Base-by-base conservation (phyloP, 2,888 invertebrate species). In the Parapristionchus giblindavisi region DNA sequence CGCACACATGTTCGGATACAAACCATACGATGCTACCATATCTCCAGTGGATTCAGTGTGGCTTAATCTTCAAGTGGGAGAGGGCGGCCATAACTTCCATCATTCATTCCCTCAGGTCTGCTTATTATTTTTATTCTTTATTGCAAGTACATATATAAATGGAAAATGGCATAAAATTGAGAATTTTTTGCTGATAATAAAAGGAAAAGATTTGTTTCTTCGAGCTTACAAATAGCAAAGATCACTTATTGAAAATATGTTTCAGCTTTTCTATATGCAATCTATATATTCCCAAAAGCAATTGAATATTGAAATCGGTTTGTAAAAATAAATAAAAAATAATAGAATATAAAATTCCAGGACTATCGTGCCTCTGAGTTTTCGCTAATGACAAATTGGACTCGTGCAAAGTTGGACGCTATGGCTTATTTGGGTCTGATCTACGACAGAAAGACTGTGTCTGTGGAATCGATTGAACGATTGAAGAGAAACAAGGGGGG, bases 1-100 rank as follows among this genome's bases (percentile, higher is more conserved):
- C 21, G 96, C 96, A 0, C 96, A 96, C 89, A 92, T 81, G 48
- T 95, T 93, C 92, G 96, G 96, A n/a, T 92, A 92, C 83, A 92
- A 92, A 87, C 96, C 96, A 0, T 96, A 95, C 87, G 96, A 96
- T 89, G 93, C 93, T 87, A 80, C 75, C 17, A 82, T 87, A 32
- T 80, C 83, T 21, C 85, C 87, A 29, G 84, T 84, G 14, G 87
- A 87, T 66, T 83, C 81, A 27, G 75, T 86, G 29, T 84, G 82
- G 83, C 85, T 84, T n/a, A 84, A 84, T 1, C 77, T 85, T n/a
- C 78, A 81, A 8, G 79, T 84, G 36, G 90, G 77, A 84, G 88
- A 90, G 82, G 89, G 90, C 48, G 89, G 89, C 80, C 90, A 90
- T 85, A 90, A 90, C 83, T 90, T 89, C 85, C 90, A 90, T 80